phyloP scores from a whole-genome alignment of 2,113 vertebrate genomes.

The Pandion haliaetus region DNA sequence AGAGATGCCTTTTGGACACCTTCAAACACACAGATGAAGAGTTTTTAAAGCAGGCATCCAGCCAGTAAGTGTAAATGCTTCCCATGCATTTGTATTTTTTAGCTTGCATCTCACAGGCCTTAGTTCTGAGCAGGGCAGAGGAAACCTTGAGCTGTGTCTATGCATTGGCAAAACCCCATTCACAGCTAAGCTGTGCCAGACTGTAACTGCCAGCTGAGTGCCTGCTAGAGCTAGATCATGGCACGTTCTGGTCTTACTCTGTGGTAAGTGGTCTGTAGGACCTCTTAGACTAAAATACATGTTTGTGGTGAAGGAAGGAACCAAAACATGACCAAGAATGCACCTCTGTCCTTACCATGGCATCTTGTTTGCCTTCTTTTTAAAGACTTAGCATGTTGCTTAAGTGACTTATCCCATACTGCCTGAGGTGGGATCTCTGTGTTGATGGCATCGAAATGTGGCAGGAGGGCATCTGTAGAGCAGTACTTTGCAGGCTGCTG shows the following conservation, averaged over 20 bases:
- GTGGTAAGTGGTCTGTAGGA: rapidly evolving
- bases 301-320: background rate
- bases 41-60: slow-evolving; percentile 94
- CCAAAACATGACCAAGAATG: background rate
- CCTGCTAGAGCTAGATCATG: background rate
- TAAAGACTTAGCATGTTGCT: background rate
- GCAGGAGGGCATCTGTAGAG: background rate
- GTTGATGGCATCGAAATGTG: background rate
- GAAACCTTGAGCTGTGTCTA: background rate
- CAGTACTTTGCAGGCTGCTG: background rate
- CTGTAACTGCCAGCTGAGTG: background rate
- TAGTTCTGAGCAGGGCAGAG: background rate
- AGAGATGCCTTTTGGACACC: slow-evolving; percentile 89
- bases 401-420: background rate
- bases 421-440: background rate
- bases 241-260: background rate
- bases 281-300: background rate
- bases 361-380: background rate
- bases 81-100: background rate
- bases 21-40: slow-evolving; percentile 95
- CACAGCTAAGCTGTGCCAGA: background rate
- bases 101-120: background rate
- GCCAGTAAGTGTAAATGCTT: slow-evolving; percentile 84
- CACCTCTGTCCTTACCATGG: background rate
- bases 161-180: background rate